These are phyloP conservation scores for Neuroscelio doddi DNA, from an alignment of 2,888 invertebrate genomes.

Conservation along the genomic window DNA sequence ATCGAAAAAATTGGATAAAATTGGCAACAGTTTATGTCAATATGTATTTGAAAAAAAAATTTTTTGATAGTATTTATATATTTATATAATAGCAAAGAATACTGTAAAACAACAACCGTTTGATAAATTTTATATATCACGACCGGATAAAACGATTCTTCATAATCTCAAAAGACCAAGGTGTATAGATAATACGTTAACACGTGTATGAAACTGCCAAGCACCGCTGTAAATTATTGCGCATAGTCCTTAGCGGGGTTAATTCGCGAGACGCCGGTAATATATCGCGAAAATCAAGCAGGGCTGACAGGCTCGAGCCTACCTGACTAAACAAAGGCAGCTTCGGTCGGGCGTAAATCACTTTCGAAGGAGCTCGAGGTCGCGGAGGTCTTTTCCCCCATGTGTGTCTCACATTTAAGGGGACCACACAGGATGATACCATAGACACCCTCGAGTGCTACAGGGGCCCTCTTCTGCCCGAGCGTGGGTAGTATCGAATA, in stretches of 20 bases:
- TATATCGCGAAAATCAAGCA: constrained; percentile 60
- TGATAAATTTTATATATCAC: constrained; percentile 16
- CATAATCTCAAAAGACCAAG: constrained; percentile 23
- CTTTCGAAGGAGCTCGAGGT: constrained; percentile 46
- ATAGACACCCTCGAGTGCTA: constrained; percentile 47
- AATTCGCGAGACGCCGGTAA: constrained; percentile 51
- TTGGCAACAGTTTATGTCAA: too few species aligned
- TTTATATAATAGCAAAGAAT: too few species aligned
- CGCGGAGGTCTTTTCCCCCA: constrained; percentile 20
- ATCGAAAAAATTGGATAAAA: too few species aligned
- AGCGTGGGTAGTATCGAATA: constrained; percentile 50
- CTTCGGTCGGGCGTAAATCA: constrained; percentile 61
- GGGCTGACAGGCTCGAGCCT: constrained; percentile 46
- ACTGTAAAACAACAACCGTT: too few species aligned
- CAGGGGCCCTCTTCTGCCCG: constrained; percentile 3
- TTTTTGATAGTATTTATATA: too few species aligned
- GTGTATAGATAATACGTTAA: constrained; percentile 31
- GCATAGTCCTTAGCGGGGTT: constrained; percentile 40
- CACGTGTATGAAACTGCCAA: constrained; percentile 24
- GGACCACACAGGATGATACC: constrained; percentile 58
- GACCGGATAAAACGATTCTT: constrained; percentile 20
- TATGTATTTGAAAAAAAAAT: too few species aligned
- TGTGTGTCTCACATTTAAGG: constrained; percentile 43
- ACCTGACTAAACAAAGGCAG: constrained; percentile 59
- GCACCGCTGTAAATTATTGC: constrained; percentile 53